These are phyloP conservation scores for Damaliscus lunatus DNA, from an alignment of 2,113 vertebrate genomes.

Conservation along the genomic window DNA sequence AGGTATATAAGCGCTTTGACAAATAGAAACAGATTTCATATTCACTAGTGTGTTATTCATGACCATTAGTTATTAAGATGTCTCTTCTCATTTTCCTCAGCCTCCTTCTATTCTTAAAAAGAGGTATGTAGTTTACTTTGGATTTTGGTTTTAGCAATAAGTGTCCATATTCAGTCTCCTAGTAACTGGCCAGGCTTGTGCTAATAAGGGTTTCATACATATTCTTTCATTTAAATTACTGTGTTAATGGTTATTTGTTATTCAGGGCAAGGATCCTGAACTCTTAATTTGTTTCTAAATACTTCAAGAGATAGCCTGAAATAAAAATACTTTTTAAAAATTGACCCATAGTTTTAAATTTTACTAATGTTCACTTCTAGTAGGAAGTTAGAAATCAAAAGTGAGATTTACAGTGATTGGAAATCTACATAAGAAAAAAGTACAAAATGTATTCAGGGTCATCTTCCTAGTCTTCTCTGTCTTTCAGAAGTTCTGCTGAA, in stretches of 20 bases:
- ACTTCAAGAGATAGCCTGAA: background rate
- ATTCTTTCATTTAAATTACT: background rate
- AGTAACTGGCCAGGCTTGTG: background rate
- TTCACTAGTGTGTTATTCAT: background rate
- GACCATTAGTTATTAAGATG: background rate
- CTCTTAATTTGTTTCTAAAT: conserved; percentile 16
- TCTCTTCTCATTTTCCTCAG: background rate
- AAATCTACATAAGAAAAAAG: conserved; percentile 5
- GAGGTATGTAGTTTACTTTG: background rate
- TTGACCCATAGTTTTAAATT: background rate
- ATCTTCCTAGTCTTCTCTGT: background rate
- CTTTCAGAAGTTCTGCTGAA: conserved; percentile 26
- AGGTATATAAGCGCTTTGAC: background rate
- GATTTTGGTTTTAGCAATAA: conserved; percentile 1
- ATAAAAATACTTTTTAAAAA: conserved; percentile 15
- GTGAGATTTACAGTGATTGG: background rate
- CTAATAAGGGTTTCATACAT: background rate
- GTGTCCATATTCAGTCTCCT: background rate
- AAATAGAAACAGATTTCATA: conserved; percentile 39
- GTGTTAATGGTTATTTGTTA: background rate
- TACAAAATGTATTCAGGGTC: background rate
- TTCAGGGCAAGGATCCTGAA: background rate
- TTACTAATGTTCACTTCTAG: background rate
- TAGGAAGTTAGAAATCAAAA: conserved; percentile 17
- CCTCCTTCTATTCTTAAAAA: background rate